Evolutionary conservation across 2,797 vertebrate species (phyloP), one percentile per base, ranked within the genome.

Genomic region (Lutjanus campechanus): DNA sequence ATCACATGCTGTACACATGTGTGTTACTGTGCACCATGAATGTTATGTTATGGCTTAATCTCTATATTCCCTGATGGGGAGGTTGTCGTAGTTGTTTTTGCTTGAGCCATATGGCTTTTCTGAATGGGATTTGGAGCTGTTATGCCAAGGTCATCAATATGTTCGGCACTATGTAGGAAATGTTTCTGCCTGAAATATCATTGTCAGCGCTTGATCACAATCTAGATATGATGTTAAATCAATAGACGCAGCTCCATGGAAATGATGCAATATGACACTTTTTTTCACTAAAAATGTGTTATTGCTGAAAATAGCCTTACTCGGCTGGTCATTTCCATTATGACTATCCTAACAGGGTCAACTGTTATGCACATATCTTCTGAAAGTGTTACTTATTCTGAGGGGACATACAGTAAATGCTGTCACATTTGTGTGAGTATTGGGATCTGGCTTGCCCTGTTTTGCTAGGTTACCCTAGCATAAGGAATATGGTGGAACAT

Each of bases 351-450:
- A 6, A 15, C 25, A 65, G 13, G 11, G 6, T 68, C 16, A 65
- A 46, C 51, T 63, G 10, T 22, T 53, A 25, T 22, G 64, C 59
- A 62, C 29, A 69, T 76, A 72, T 74, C 19, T 22, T 53, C 29
- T 36, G 50, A 56, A 65, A 59, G 15, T 12, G 29, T 58, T 50
- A 44, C 58, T 74, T 74, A 44, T 41, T 67, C 17, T 62, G 43
- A 50, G 40, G 56, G 50, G 22, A 41, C n/a, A n/a, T 43, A n/a
- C n/a, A n/a, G n/a, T n/a, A n/a, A 20, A 75, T 25, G 41, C 19
- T 17, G 20, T 67, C 47, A 71, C 25, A 69, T 78, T 41, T 77
- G 20, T 59, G n/a, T 75, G 51, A 62, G 65, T n/a, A 20, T 49
- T 65, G 73, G 8, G 11, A 55, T 47, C 8, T 41, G 53, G n/a